Evolutionary conservation across 2,888 invertebrate genomes (phyloP).

Genomic region (Gastrophysa polygoni): DNA sequence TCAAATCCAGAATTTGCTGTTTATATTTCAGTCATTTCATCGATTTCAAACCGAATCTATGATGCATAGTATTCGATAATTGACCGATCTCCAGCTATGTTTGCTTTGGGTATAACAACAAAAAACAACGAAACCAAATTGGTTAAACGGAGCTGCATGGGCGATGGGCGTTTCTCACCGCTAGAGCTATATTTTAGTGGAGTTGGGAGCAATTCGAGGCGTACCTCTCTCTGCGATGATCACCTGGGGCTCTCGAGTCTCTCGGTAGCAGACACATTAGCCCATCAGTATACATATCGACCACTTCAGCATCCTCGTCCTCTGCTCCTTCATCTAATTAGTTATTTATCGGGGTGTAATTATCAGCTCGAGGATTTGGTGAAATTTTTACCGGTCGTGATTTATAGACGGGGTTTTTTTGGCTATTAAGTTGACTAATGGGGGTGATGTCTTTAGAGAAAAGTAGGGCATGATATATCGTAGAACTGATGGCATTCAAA

Average conservation of each 20-base stretch:
- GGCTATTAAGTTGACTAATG: neutral
- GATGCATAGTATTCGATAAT: neutral
- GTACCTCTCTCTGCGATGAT: neutral
- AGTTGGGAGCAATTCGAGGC: neutral
- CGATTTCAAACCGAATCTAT: too few species aligned
- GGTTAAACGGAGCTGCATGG: too few species aligned
- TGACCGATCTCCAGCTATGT: neutral
- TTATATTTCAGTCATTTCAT: neutral
- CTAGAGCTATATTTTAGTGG: neutral
- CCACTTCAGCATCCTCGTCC: conserved; percentile 12
- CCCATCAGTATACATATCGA: conserved; percentile 29
- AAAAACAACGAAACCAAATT: neutral
- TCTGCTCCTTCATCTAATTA: conserved; percentile 13
- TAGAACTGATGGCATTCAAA: neutral
- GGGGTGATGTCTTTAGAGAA: neutral
- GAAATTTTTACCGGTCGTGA: neutral
- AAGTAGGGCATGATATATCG: neutral
- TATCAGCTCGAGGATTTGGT: neutral
- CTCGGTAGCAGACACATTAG: conserved; percentile 49
- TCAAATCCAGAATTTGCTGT: too few species aligned
- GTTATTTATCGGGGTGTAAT: conserved; percentile 24
- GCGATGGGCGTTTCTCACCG: neutral
- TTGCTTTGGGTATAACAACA: neutral
- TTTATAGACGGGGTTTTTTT: neutral
- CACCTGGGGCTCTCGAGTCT: conserved; percentile 42